Conservation (phyloP, 2,888 invertebrate genomes). For the Sphaerophoria rueppellii region DNA sequence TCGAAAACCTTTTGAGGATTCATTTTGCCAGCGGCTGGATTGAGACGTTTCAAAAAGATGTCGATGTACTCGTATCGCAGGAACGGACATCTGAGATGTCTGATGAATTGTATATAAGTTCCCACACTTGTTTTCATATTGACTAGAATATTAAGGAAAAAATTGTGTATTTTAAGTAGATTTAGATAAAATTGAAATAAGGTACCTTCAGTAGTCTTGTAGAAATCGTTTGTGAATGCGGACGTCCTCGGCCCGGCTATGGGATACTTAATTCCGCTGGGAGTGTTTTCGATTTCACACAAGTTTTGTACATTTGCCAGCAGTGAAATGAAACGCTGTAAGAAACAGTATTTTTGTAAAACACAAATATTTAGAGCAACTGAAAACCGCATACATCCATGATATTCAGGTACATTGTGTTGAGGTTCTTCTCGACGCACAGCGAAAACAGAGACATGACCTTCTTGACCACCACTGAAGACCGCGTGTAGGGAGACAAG, state of each 20-base stretch:
- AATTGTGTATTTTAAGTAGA: too few relatives aligned
- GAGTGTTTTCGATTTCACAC: slow-evolving; percentile 77
- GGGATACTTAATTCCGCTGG: slow-evolving; percentile 77
- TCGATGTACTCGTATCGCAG: slow-evolving; percentile 79
- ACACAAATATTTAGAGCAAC: not conserved
- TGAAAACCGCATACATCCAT: slow-evolving; percentile 77
- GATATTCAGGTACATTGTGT: slow-evolving; percentile 75
- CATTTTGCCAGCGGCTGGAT: slow-evolving; percentile 72
- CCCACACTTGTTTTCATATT: slow-evolving; percentile 72
- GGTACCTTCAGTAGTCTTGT: slow-evolving; percentile 77
- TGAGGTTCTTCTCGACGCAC: slow-evolving; percentile 76
- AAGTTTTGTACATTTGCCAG: slow-evolving; percentile 79
- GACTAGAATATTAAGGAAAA: slow-evolving; percentile 9
- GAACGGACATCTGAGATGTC: slow-evolving; percentile 77
- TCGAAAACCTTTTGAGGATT: slow-evolving; percentile 77
- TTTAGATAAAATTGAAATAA: not conserved
- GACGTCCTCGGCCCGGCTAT: slow-evolving; percentile 76
- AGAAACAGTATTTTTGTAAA: not conserved
- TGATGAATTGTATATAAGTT: slow-evolving; percentile 77
- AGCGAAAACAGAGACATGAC: slow-evolving; percentile 77
- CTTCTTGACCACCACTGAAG: slow-evolving; percentile 76
- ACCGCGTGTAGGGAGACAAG: slow-evolving; percentile 75
- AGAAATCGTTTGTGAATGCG: slow-evolving; percentile 77
- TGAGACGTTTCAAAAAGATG: slow-evolving; percentile 76
- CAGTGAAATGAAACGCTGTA: slow-evolving; percentile 78